Evolutionary conservation across 2,113 vertebrate genomes (phyloP).

Genomic region (Pica pica): DNA sequence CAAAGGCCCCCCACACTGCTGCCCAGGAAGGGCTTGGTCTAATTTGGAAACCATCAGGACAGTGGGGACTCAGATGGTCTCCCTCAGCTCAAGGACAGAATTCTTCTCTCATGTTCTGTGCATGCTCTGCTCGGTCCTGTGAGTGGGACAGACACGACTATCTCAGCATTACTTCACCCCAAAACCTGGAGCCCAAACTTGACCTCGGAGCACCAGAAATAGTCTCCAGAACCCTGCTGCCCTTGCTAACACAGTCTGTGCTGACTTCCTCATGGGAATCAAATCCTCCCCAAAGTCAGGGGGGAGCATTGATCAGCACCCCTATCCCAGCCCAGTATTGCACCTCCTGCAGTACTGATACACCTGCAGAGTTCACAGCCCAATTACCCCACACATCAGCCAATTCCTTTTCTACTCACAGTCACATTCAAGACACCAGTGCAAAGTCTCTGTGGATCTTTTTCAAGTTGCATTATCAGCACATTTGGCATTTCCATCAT

Average conservation of each 20-base stretch:
- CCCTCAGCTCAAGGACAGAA: neutral
- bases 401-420: neutral
- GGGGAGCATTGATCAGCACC: neutral
- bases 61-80: neutral
- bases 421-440: neutral
- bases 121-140: fast-evolving
- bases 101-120: neutral
- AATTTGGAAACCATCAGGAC: neutral
- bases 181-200: neutral
- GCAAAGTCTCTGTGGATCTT: neutral
- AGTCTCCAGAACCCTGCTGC: neutral
- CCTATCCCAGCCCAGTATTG: neutral
- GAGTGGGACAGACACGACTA: neutral
- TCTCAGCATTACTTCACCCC: neutral
- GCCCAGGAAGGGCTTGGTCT: neutral
- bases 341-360: neutral
- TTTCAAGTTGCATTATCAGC: conserved; percentile 33
- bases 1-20: neutral
- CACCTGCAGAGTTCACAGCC: neutral
- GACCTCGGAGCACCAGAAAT: fast-evolving
- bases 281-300: neutral
- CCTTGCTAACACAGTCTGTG: fast-evolving
- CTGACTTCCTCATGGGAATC: neutral
- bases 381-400: neutral
- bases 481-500: conserved; percentile 18